Conservation (phyloP, 2,888 invertebrate genomes). For the Pseudoips prasinana region DNA sequence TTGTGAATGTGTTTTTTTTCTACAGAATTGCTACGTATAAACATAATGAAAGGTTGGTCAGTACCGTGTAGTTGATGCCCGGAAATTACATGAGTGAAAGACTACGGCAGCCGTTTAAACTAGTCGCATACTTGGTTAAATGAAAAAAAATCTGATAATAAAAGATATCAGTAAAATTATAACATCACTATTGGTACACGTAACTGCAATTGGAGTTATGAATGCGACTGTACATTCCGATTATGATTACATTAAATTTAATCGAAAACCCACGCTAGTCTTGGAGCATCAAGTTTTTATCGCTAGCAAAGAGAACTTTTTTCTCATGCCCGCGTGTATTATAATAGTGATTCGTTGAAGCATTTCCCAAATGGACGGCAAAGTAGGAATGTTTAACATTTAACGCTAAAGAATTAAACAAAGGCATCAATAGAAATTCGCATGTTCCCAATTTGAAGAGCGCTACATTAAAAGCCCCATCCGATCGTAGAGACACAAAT, state of each 20-base stretch:
- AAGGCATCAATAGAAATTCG: constrained; percentile 9
- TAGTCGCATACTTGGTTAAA: too few species aligned
- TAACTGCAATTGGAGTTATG: too few species aligned
- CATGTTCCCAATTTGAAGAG: constrained; percentile 15
- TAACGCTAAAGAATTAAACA: constrained; percentile 6
- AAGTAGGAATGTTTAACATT: constrained; percentile 5
- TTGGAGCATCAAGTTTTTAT: constrained; percentile 19
- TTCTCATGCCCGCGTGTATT: constrained; percentile 1
- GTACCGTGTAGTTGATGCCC: too few species aligned
- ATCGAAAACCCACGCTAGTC: constrained; percentile 22
- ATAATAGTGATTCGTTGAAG: too few species aligned
- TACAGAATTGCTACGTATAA: too few species aligned
- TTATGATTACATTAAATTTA: constrained; percentile 16
- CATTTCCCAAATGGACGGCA: neutral
- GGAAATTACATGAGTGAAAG: too few species aligned
- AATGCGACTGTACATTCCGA: neutral
- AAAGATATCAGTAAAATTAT: too few species aligned
- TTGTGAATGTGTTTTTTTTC: too few species aligned
- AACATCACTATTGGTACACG: too few species aligned
- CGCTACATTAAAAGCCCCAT: constrained; percentile 11
- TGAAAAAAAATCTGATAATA: too few species aligned
- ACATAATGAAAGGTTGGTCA: too few species aligned
- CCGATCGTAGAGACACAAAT: constrained; percentile 10
- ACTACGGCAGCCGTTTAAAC: too few species aligned
- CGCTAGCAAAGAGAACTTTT: constrained; percentile 9